Base-by-base conservation (phyloP, 2,888 invertebrate genomes). In the Schrankia costaestrigalis region DNA sequence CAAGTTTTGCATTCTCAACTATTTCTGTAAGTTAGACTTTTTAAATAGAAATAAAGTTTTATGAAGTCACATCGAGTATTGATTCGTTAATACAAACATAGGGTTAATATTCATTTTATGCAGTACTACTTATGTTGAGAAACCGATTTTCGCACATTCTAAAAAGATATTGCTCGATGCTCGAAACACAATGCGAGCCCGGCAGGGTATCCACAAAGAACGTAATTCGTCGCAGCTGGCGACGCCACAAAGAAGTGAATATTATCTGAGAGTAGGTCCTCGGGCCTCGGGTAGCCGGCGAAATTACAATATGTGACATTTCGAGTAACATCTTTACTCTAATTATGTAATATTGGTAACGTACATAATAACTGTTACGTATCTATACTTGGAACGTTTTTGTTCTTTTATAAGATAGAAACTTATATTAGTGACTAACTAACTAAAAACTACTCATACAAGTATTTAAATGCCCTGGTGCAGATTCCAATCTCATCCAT, bases 181-280 rank as follows among this genome's bases (percentile, higher is more conserved):
- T 59, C 55, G 56, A 56, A 56, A 63, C 53, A 71, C 67, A 68
- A 72, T 71, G 71, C 61, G 38, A 56, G 52, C 49, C 38, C 38
- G 38, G 46, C 39, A 41, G 51, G 41, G 38, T 50, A 54, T 53
- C 62, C 61, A 73, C 73, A 76, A 74, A 73, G 70, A 68, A 73
- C 57, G 75, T 76, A 68, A 77, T 78, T 75, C 66, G 62, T 58
- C 60, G 63, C 77, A 78, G 66, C 72, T 78, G 77, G 58, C 63
- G 66, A 51, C 35, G 26, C 51, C 43, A 69, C 71, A 70, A 72
- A 70, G 69, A 76, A 69, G 56, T 61, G 69, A 70, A 71, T 72
- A 71, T 68, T 66, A 61, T 63, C 56, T 49, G 47, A 41, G 49
- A 55, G 57, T 55, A 49, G 43, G 48, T 49, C 41, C 42, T 35